Evolutionary conservation across 2,888 invertebrate genomes (phyloP).

Genomic region (Eutolmus rufibarbis): DNA sequence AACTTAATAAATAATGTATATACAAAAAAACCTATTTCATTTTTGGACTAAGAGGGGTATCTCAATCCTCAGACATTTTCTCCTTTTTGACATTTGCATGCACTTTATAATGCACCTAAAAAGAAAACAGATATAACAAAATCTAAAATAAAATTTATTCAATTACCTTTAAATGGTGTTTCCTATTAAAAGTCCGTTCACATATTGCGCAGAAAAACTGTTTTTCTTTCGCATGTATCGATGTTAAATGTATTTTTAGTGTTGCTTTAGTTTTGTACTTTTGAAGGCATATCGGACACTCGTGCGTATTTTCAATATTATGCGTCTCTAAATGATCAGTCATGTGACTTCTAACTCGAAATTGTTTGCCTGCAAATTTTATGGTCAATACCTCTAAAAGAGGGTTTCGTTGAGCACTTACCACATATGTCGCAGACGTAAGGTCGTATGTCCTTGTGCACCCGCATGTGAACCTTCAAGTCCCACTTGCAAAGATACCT

Average conservation of each 20-base stretch:
- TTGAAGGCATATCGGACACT: conserved; percentile 41
- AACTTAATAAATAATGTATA: neutral
- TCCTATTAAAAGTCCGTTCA: conserved; percentile 39
- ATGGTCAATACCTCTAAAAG: neutral
- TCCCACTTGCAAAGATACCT: conserved; percentile 42
- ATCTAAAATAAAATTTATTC: neutral
- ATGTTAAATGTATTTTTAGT: conserved; percentile 42
- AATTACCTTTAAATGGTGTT: conserved; percentile 43
- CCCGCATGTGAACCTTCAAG: conserved; percentile 41
- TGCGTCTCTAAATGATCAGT: conserved; percentile 45
- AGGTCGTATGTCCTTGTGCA: conserved; percentile 33
- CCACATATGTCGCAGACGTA: conserved; percentile 43
- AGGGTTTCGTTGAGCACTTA: neutral
- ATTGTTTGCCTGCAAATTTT: conserved; percentile 39
- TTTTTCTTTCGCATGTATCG: conserved; percentile 31
- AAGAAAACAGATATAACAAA: neutral
- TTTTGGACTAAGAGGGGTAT: neutral
- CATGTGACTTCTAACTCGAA: conserved; percentile 43
- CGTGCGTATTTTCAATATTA: conserved; percentile 28
- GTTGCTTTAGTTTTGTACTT: conserved; percentile 45
- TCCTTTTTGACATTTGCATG: conserved; percentile 16
- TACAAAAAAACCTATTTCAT: neutral
- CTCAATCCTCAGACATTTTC: neutral
- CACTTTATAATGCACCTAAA: conserved; percentile 41
- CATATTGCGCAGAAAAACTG: conserved; percentile 31